A percentile compares a stretch with the other conserved stretches of the same genome.
These are phyloP conservation scores for Ctenicera cuprea DNA, from an alignment of 2,888 invertebrate species.

Conservation along the genomic window DNA sequence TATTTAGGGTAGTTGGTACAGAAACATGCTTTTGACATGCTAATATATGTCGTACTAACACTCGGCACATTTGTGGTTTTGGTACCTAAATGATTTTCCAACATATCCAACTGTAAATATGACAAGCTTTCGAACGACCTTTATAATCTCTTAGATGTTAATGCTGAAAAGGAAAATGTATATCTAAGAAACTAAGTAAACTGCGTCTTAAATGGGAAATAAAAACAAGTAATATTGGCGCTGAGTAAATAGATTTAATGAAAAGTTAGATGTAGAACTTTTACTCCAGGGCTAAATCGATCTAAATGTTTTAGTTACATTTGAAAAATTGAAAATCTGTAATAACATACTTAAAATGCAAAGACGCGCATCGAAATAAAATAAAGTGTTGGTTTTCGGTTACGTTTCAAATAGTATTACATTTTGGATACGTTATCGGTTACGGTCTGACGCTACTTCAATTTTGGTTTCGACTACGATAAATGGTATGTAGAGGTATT, in stretches of 20 bases:
- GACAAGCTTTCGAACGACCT: constrained; percentile 16
- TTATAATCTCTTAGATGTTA: neutral
- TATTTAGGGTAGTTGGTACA: constrained; percentile 57
- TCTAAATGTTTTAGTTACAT: neutral
- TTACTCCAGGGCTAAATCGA: neutral
- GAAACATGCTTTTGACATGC: constrained; percentile 59
- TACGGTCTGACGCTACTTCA: no score
- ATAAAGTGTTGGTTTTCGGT: no score
- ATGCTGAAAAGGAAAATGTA: neutral
- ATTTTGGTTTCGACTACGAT: no score
- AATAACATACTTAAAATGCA: no score
- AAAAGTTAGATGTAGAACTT: neutral
- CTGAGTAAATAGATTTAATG: neutral
- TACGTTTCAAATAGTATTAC: no score
- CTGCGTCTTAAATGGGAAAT: neutral
- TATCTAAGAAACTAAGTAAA: constrained; percentile 2
- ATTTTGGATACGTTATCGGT: no score
- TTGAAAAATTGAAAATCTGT: no score
- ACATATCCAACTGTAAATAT: constrained; percentile 18
- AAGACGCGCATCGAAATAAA: no score
- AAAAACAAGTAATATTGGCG: constrained; percentile 12
- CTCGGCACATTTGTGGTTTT: constrained; percentile 50
- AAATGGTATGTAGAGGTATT: no score
- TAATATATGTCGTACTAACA: constrained; percentile 55
- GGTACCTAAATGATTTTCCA: constrained; percentile 48